Percentiles rank a stretch among this genome's conserved stretches.
phyloP scores from a whole-genome alignment of 2,113 vertebrate species.

The Xerus inauris region DNA sequence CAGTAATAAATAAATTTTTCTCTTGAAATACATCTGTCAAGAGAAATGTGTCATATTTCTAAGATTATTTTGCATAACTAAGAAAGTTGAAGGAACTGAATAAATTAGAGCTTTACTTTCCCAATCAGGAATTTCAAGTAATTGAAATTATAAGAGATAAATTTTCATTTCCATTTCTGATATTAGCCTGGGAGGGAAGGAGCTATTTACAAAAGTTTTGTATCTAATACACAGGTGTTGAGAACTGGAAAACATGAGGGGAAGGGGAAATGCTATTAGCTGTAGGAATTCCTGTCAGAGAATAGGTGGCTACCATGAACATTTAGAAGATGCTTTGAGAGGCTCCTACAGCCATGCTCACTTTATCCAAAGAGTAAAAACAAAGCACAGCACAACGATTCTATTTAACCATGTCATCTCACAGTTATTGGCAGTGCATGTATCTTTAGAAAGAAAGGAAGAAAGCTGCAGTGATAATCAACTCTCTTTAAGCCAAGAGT shows the following conservation, averaged over 20 bases:
- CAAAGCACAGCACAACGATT: background rate
- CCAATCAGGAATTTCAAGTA: background rate
- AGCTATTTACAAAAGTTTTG: background rate
- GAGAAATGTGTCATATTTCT: background rate
- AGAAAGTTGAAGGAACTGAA: background rate
- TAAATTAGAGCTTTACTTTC: background rate
- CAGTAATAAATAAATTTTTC: background rate
- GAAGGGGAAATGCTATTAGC: background rate
- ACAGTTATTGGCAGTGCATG: fast-evolving
- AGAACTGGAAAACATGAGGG: background rate
- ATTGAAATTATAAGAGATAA: background rate
- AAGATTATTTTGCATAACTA: background rate
- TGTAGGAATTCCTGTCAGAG: background rate
- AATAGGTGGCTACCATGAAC: background rate
- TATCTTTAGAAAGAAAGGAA: background rate
- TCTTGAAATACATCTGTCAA: background rate
- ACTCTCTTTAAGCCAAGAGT: background rate
- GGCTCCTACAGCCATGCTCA: background rate
- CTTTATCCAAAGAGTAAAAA: background rate
- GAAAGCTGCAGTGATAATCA: background rate
- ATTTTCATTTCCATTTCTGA: background rate
- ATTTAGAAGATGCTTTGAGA: background rate
- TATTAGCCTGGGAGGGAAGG: background rate
- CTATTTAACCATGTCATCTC: background rate
- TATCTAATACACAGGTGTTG: background rate